Base-by-base conservation (phyloP, 2,888 invertebrate genomes). In the Eristalinus aeneus region DNA sequence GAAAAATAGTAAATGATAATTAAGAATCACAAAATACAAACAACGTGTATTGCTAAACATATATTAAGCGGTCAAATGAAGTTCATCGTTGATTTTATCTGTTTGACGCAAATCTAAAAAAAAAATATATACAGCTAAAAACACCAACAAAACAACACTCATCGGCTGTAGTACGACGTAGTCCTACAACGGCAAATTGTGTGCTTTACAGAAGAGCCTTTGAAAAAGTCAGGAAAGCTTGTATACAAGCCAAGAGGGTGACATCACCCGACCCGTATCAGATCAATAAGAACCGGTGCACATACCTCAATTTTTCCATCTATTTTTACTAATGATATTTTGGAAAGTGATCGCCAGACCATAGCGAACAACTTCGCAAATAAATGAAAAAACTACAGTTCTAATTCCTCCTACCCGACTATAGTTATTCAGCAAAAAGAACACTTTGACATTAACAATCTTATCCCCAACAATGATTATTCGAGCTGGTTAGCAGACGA, bases 161-260 rank as follows among this genome's bases (percentile, higher is more conserved):
- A n/a, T n/a, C n/a, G n/a, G n/a, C n/a, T n/a, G n/a, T 27, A 3
- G 27, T 10, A 65, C 20, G 54, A 67, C 3, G 60, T 68, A 34
- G 67, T 67, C 4, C 16, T 74, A 1, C 73, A 79, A 27, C 27
- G 27, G 46, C 72, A 80, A 72, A 79, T 72, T 27, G 5, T 27
- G 27, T 27, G 27, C 5, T 27, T 27, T 27, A 27, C 2, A 27
- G 1, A n/a, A 73, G 20, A 32, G 27, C 1, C 12, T 53, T 32
- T 12, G 23, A 20, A 58, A 46, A 22, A 65, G 3, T 36, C 5
- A 2, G 12, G n/a, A 39, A 11, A 36, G 36, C 36, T 36, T 36
- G 10, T 12, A 36, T 36, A 39, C 39, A n/a, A n/a, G 10, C 36
- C 12, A 36, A 36, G 36, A 36, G 39, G n/a, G n/a, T n/a, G n/a